Evolutionary conservation across 2,113 vertebrate species (phyloP), one percentile per base, ranked within the genome.

Genomic region (Athene cunicularia): DNA sequence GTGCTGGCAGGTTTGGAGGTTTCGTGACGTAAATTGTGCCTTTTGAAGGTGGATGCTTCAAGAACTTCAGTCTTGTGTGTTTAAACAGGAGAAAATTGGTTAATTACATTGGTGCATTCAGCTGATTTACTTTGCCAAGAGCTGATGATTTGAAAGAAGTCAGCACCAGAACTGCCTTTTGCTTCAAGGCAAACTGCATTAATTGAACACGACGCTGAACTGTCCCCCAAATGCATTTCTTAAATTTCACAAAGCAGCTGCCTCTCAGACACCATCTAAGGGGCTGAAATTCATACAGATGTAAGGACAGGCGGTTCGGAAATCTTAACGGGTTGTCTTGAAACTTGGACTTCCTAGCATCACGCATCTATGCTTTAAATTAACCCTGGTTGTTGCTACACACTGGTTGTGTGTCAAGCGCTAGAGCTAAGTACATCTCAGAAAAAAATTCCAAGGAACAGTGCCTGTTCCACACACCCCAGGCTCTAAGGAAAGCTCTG

Each of bases 31-130:
- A 49, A 94, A 80, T 39, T 6, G 55, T 21, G 82, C 59, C 67
- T 92, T 93, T 92, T 94, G 93, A 96, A 96, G 92, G 90, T 88
- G 81, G 81, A 27, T 41, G 73, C 74, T 86, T 80, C 62, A 72
- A 74, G 92, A 90, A 3, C 55, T 80, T 80, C 11, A 11, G 11
- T 12, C 90, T 80, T 0, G 22, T 79, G 87, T 55, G 62, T 94
- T 95, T 92, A 80, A 91, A 88, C 35, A 75, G 80, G 64, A 81
- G 87, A 90, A 91, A 86, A 95, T 18, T 58, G 72, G 86, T 76
- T 92, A 86, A 95, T 96, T 67, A 39, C 6, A 8, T 17, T 3
- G 62, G 66, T 63, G 75, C 74, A 18, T 21, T 56, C 82, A 23
- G 75, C 58, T 95, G n/a, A 76, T 90, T 96, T 83, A 66, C 86